These are phyloP conservation scores for Drosophila subsilvestris DNA, from an alignment of 2,888 invertebrate genomes.

Conservation along the genomic window DNA sequence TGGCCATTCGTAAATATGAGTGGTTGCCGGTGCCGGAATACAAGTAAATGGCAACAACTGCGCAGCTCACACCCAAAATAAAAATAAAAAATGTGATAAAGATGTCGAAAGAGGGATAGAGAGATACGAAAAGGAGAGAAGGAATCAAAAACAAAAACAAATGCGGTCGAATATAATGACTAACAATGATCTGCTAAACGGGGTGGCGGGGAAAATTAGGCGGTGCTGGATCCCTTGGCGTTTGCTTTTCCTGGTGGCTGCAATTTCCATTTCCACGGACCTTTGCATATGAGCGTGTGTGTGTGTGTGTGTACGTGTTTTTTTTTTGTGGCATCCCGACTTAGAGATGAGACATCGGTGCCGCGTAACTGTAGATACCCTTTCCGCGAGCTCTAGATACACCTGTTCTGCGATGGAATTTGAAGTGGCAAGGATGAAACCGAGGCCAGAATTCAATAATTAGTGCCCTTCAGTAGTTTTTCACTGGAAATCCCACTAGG, in stretches of 20 bases:
- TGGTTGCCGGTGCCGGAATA: slow-evolving; percentile 13
- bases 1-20: slow-evolving; percentile 4
- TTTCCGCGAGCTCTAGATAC: slow-evolving; percentile 22
- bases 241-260: slow-evolving; percentile 11
- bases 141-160: slow-evolving; percentile 55
- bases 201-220: slow-evolving; percentile 1
- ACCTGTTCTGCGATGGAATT: slow-evolving; percentile 19
- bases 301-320: too few relatives aligned
- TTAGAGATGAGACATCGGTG: slow-evolving; percentile 53
- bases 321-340: slow-evolving; percentile 46
- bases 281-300: slow-evolving; percentile 14
- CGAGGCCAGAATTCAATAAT: not conserved
- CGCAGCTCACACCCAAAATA: slow-evolving; percentile 65
- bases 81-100: slow-evolving; percentile 33
- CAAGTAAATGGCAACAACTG: slow-evolving; percentile 40
- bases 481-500: not conserved
- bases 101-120: slow-evolving; percentile 40
- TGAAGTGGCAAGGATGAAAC: not conserved
- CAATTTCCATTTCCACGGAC: slow-evolving; percentile 10
- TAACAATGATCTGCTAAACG: slow-evolving; percentile 10
- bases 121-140: slow-evolving; percentile 27
- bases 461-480: not conserved
- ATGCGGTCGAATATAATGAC: not conserved
- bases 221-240: not conserved
- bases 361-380: slow-evolving; percentile 63